phyloP scores from a whole-genome alignment of 2,113 vertebrate genomes.

The Chlamydotis undulata region DNA sequence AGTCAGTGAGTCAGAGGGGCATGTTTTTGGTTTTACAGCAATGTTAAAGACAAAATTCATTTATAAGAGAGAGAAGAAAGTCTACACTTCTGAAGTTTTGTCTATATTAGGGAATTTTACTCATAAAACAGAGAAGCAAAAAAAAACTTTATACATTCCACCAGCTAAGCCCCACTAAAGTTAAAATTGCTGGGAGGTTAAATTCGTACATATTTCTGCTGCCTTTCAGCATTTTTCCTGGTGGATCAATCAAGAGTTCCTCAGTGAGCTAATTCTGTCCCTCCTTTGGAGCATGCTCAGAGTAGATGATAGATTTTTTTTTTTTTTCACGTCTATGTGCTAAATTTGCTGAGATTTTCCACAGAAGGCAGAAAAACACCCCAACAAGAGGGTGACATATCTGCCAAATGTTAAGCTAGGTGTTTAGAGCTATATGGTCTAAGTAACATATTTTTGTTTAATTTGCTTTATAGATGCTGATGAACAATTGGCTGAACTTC shows the following conservation, averaged over 20 bases:
- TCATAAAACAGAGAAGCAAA: not conserved
- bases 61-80: not conserved
- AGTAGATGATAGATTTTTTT: not conserved
- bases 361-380: not conserved
- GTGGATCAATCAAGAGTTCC: conserved; percentile 28
- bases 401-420: not conserved
- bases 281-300: not conserved
- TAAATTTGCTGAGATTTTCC: not conserved
- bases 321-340: not conserved
- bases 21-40: not conserved
- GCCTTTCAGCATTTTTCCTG: conserved; percentile 24
- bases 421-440: not conserved
- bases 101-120: not conserved
- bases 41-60: not conserved
- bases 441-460: not conserved
- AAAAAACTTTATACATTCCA: not conserved
- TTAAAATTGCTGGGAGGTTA: conserved; percentile 4
- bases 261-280: conserved; percentile 18
- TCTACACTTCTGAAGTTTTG: not conserved
- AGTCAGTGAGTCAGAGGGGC: not conserved
- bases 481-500: not conserved
- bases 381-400: not conserved
- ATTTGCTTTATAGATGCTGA: not conserved
- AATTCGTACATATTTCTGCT: conserved; percentile 6
- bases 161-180: not conserved